Evolutionary conservation across 2,797 vertebrate species (phyloP).

Genomic region (Micropoecilia bifurca): DNA sequence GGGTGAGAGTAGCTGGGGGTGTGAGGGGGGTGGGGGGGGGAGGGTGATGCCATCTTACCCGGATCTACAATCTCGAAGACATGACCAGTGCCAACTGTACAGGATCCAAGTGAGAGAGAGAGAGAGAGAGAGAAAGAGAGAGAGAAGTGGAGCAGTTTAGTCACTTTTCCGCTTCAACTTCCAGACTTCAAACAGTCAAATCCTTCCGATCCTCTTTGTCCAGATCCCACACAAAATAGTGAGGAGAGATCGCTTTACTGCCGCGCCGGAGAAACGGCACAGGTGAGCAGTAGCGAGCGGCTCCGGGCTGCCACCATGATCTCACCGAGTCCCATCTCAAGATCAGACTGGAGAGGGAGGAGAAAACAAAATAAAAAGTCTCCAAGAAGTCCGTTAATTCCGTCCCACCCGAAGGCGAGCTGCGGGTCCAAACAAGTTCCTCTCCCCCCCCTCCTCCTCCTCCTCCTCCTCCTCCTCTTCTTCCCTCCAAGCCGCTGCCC

Average conservation of each 20-base stretch:
- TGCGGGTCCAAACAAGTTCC: conserved; percentile 66
- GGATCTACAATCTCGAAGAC: conserved; percentile 69
- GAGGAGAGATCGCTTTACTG: conserved; percentile 29
- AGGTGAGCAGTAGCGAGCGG: conserved; percentile 32
- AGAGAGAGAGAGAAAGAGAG: conserved; percentile 4
- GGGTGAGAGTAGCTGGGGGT: neutral
- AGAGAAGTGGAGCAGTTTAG: conserved; percentile 35
- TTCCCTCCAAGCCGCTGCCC: neutral
- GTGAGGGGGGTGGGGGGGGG: no score
- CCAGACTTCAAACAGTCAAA: conserved; percentile 45
- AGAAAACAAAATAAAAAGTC: conserved; percentile 49
- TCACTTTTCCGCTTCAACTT: conserved; percentile 72
- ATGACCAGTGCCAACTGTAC: conserved; percentile 62
- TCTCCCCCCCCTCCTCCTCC: conserved; percentile 11
- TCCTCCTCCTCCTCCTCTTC: neutral
- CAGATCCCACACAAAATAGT: conserved; percentile 47
- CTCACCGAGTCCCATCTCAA: conserved; percentile 56
- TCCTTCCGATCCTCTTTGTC: conserved; percentile 54
- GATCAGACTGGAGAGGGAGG: conserved; percentile 36
- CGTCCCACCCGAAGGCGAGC: conserved; percentile 50
- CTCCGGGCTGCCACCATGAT: conserved; percentile 52
- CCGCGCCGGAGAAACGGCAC: conserved; percentile 34
- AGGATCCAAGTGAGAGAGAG: conserved; percentile 53
- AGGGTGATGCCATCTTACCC: conserved; percentile 67
- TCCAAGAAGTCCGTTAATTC: conserved; percentile 71